A percentile compares a stretch with the other conserved stretches of the same genome.
Conservation (phyloP, 2,113 vertebrate species). For the Synodontis membranacea region DNA sequence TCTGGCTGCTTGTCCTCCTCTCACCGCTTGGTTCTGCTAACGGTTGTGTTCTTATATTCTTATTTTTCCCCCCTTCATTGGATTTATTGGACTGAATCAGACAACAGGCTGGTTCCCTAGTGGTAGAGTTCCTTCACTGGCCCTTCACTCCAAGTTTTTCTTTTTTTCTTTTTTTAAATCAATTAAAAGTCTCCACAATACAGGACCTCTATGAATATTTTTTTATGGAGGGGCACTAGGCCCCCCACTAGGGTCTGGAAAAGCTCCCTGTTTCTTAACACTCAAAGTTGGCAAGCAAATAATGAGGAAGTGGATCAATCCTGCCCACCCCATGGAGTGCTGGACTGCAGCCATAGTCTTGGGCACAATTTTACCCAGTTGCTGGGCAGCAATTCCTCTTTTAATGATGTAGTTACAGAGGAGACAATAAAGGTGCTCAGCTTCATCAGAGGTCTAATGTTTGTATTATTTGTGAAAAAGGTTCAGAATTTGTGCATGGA, state of each 20-base stretch:
- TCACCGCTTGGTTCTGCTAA: too few relatives aligned
- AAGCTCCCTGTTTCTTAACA: not conserved
- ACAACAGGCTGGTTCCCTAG: too few relatives aligned
- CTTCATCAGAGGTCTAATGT: not conserved
- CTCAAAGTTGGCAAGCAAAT: not conserved
- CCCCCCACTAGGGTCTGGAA: not conserved
- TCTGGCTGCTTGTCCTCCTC: too few relatives aligned
- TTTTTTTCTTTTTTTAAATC: not conserved
- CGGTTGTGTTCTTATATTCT: too few relatives aligned
- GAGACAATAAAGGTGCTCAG: not conserved
- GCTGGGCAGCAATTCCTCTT: too few relatives aligned
- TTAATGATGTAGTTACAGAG: not conserved
- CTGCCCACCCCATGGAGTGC: not conserved
- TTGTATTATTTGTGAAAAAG: not conserved
- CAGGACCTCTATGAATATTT: not conserved
- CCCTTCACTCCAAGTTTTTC: not conserved
- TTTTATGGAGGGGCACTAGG: not conserved
- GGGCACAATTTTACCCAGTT: not conserved
- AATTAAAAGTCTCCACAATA: not conserved
- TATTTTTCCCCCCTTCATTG: too few relatives aligned
- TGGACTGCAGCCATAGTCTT: constrained; percentile 1
- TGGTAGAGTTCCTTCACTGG: too few relatives aligned
- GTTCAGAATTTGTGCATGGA: not conserved
- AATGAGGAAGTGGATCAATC: constrained; percentile 7
- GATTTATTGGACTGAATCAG: too few relatives aligned